A percentile compares a stretch with the other conserved stretches of the same genome.
Evolutionary conservation across 2,113 vertebrate genomes (phyloP).

Genomic region (Eclectus roratus): DNA sequence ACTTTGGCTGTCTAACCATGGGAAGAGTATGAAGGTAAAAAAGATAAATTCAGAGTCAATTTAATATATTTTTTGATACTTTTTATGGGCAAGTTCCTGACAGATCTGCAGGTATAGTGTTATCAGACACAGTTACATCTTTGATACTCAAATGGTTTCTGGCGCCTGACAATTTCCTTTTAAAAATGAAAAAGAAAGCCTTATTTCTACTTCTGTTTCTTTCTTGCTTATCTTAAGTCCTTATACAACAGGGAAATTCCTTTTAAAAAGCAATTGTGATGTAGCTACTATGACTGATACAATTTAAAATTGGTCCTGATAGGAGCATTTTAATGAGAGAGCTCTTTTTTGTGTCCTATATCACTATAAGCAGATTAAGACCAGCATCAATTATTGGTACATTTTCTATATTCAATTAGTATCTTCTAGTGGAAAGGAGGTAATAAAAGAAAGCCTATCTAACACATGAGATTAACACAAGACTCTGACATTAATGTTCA

Average conservation of each 20-base stretch:
- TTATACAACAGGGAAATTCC: neutral
- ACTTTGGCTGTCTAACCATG: neutral
- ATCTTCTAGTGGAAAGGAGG: neutral
- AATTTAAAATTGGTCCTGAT: neutral
- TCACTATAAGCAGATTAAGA: neutral
- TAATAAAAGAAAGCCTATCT: neutral
- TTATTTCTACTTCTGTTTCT: neutral
- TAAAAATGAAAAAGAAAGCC: neutral
- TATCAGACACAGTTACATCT: neutral
- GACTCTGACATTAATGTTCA: neutral
- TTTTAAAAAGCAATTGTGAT: neutral
- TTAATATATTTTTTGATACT: neutral
- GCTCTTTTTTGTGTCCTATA: neutral
- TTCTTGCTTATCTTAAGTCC: neutral
- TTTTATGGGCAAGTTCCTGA: neutral
- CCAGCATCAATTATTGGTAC: neutral
- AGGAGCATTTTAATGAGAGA: neutral
- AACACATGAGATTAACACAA: neutral
- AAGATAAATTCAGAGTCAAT: neutral
- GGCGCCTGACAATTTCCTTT: neutral
- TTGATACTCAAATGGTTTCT: neutral
- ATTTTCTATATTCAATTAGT: neutral
- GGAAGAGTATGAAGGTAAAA: neutral
- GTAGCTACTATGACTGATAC: neutral
- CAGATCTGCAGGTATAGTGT: neutral